Percentiles rank a stretch among this genome's conserved stretches.
Conservation (phyloP, 2,888 invertebrate species). For the Sepioteuthis lessoniana region DNA sequence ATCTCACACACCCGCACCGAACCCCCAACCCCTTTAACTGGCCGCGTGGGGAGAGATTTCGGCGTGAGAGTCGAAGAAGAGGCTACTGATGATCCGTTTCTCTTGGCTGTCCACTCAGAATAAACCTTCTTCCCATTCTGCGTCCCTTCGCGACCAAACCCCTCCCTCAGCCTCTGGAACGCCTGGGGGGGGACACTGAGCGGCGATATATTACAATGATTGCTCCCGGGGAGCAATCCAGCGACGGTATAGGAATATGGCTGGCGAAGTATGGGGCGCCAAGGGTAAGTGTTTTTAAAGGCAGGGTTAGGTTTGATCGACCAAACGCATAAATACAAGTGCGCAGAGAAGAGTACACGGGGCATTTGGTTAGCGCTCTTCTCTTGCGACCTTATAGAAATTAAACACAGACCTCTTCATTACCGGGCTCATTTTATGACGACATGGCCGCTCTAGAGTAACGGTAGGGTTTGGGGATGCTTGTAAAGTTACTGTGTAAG, state of each 20-base stretch:
- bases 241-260: not conserved
- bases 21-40: rapidly evolving
- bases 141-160: no score
- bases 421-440: conserved; percentile 18
- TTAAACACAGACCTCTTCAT: conserved; percentile 14
- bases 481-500: not conserved
- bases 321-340: not conserved
- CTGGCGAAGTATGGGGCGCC: not conserved
- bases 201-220: not conserved
- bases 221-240: not conserved
- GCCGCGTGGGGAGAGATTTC: not conserved
- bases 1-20: not conserved
- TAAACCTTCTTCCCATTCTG: not conserved
- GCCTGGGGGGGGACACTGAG: not conserved
- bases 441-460: not conserved
- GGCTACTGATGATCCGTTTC: not conserved
- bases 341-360: not conserved
- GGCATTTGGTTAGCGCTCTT: not conserved
- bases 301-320: not conserved
- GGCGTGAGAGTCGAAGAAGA: not conserved
- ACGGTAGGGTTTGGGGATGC: not conserved
- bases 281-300: not conserved
- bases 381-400: not conserved
- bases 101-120: no score
- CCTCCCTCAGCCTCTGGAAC: not conserved